Percentiles rank a stretch among this genome's conserved stretches.
Conservation (phyloP, 37 sponge, comb jelly and placozoan species). For the Ephydatia muelleri region DNA sequence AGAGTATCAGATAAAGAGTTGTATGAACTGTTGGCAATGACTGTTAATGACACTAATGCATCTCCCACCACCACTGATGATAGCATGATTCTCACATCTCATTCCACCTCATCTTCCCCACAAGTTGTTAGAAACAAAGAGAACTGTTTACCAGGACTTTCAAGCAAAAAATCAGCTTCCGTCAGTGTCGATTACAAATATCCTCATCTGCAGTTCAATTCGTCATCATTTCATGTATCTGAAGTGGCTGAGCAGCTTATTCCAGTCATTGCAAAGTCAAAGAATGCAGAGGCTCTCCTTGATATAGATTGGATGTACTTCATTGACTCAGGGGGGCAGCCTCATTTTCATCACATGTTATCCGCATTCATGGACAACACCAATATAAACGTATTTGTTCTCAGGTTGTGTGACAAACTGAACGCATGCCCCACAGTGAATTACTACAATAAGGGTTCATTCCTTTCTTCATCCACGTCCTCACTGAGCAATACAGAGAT, state of each 20-base stretch:
- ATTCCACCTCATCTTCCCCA: background rate
- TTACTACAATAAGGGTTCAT: background rate
- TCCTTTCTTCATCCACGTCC: background rate
- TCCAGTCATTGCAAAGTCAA: background rate
- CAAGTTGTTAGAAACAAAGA: background rate
- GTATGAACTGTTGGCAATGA: background rate
- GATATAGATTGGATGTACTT: slow-evolving; percentile 3
- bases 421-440: background rate
- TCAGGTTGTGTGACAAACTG: background rate
- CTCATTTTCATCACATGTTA: background rate
- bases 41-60: background rate
- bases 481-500: background rate
- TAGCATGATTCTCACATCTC: background rate
- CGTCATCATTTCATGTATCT: background rate
- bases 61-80: too few species aligned
- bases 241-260: background rate
- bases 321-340: slow-evolving; percentile 6
- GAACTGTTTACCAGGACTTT: background rate
- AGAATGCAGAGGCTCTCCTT: background rate
- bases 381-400: background rate
- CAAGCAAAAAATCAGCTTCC: background rate
- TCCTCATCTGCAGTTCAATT: background rate
- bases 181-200: background rate
- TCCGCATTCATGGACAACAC: background rate
- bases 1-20: background rate